Evolutionary conservation across 2,888 invertebrate genomes (phyloP).

Genomic region (Anaspis maculata): DNA sequence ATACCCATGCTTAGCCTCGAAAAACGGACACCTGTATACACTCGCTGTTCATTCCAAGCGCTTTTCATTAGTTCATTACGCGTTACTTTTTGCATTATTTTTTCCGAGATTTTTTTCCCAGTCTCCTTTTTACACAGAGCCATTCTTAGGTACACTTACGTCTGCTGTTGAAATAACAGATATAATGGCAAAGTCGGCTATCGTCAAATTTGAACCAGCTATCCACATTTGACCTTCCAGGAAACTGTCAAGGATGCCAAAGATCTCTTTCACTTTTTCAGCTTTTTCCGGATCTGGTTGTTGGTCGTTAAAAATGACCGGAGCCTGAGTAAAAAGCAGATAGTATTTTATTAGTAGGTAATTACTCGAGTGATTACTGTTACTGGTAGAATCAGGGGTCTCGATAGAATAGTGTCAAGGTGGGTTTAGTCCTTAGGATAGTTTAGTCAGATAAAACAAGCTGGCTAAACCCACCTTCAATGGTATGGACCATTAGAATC

Average conservation of each 20-base stretch:
- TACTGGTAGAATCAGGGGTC: too few relatives aligned
- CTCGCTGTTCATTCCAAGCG: too few relatives aligned
- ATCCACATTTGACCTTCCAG: slow-evolving; percentile 53
- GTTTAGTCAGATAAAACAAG: too few relatives aligned
- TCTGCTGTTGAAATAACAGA: slow-evolving; percentile 53
- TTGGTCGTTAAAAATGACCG: slow-evolving; percentile 21
- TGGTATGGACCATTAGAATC: background rate
- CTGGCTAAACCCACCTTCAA: background rate
- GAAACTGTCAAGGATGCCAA: slow-evolving; percentile 50
- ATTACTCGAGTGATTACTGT: too few relatives aligned
- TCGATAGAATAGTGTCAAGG: too few relatives aligned
- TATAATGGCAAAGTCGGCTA: slow-evolving; percentile 60
- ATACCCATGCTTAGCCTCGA: too few relatives aligned
- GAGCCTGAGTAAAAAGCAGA: slow-evolving; percentile 18
- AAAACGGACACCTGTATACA: too few relatives aligned
- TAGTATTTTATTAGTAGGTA: too few relatives aligned
- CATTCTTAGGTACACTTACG: slow-evolving; percentile 39
- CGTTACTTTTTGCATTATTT: too few relatives aligned
- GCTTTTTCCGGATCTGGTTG: slow-evolving; percentile 22
- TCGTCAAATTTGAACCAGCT: slow-evolving; percentile 59
- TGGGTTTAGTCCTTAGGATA: too few relatives aligned
- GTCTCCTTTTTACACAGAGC: slow-evolving; percentile 1
- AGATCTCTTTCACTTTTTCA: slow-evolving; percentile 50
- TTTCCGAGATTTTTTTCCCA: too few relatives aligned
- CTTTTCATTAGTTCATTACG: too few relatives aligned